phyloP scores from a whole-genome alignment of 2,113 vertebrate species.

The Seriola rivoliana region DNA sequence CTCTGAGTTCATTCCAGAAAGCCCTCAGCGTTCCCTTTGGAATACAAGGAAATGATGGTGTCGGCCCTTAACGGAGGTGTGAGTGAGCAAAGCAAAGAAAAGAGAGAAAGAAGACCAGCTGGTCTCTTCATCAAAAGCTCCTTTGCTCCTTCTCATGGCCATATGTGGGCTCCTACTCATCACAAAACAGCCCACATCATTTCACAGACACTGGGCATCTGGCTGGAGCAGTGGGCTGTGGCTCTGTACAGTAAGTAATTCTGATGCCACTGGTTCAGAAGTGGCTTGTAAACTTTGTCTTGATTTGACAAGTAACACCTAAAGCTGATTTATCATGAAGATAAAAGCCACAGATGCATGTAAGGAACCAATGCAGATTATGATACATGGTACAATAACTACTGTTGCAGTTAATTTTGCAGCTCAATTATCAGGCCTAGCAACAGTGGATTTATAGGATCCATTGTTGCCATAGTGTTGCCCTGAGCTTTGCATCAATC shows the following conservation, averaged over 20 bases:
- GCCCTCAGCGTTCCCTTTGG: conserved; percentile 41
- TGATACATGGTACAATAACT: not conserved
- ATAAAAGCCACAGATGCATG: not conserved
- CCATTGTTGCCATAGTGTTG: no score
- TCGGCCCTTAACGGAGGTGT: conserved; percentile 54
- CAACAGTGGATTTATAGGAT: not conserved
- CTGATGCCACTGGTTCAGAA: conserved; percentile 24
- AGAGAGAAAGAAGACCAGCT: conserved; percentile 71
- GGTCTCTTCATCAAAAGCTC: conserved; percentile 67
- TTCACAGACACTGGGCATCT: conserved; percentile 48
- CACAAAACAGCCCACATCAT: conserved; percentile 62
- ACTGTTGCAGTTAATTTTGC: not conserved
- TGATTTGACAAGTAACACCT: conserved; percentile 11
- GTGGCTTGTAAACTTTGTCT: conserved; percentile 29
- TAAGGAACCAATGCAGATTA: not conserved
- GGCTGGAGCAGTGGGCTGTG: conserved; percentile 40
- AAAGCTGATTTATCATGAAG: not conserved
- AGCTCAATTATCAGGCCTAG: not conserved
- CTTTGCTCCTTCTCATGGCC: conserved; percentile 58
- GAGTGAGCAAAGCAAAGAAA: conserved; percentile 51
- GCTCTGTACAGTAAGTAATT: conserved; percentile 9
- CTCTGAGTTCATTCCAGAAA: conserved; percentile 60
- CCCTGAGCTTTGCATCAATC: not conserved
- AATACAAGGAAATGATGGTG: conserved; percentile 66
- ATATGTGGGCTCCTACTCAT: conserved; percentile 65